phyloP scores from a whole-genome alignment of 2,888 invertebrate species.

The Hirtodrosophila duncani region DNA sequence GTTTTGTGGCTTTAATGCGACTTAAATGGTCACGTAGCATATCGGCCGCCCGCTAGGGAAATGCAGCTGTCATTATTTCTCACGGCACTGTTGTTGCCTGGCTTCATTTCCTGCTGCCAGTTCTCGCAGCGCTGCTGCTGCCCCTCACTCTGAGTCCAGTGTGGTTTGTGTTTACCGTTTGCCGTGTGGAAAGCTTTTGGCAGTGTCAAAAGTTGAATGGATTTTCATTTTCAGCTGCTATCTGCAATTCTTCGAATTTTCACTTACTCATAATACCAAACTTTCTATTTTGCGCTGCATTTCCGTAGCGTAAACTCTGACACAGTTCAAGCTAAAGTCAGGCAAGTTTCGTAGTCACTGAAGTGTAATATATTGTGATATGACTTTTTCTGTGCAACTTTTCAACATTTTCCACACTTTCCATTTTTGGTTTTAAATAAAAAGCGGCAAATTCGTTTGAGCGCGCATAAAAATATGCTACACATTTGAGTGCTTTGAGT shows the following conservation, averaged over 20 bases:
- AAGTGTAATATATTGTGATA: conserved; percentile 33
- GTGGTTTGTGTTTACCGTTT: conserved; percentile 13
- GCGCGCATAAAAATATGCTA: conserved; percentile 26
- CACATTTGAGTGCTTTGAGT: conserved; percentile 1
- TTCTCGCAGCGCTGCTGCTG: not conserved
- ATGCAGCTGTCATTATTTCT: conserved; percentile 31
- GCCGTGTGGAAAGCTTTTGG: not conserved
- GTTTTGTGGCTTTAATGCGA: not conserved
- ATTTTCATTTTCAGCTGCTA: not conserved
- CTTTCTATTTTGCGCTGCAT: conserved; percentile 19
- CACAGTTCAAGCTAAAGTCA: conserved; percentile 11
- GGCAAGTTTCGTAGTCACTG: conserved; percentile 15
- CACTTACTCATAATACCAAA: not conserved
- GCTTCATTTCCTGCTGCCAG: conserved; percentile 37
- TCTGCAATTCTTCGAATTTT: not conserved
- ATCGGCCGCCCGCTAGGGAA: not conserved
- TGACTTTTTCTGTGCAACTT: too few relatives aligned
- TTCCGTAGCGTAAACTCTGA: conserved; percentile 28
- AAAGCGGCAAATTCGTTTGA: conserved; percentile 18
- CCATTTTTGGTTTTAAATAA: conserved; percentile 9
- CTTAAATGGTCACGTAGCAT: conserved; percentile 3
- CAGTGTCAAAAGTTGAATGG: conserved; percentile 2
- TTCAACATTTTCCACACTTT: not conserved
- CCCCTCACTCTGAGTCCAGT: not conserved
- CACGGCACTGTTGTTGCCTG: conserved; percentile 12